Evolutionary conservation across 2,113 vertebrate genomes (phyloP).

Genomic region (Psephotus haematonotus): DNA sequence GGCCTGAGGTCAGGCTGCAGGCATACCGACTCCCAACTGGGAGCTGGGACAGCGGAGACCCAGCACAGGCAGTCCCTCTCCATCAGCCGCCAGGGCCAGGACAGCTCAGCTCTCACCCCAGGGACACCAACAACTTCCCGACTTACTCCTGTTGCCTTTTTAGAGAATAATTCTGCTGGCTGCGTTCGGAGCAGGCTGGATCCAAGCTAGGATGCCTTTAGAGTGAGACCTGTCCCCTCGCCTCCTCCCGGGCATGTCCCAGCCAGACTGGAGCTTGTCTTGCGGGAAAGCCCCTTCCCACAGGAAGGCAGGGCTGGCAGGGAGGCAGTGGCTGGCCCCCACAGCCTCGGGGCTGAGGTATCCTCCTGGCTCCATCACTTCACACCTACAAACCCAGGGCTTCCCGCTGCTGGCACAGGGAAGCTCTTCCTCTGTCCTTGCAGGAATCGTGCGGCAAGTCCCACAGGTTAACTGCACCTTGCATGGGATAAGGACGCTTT

Average conservation of each 20-base stretch:
- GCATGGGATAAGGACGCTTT: rapidly evolving
- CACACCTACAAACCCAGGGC: not conserved
- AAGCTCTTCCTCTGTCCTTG: not conserved
- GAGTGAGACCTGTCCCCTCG: not conserved
- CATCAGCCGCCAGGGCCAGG: rapidly evolving
- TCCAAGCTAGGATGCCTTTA: rapidly evolving
- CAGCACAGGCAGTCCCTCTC: not conserved
- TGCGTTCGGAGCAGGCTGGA: not conserved
- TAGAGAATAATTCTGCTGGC: not conserved
- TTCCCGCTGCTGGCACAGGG: not conserved
- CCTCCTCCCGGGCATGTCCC: not conserved
- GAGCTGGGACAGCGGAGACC: not conserved
- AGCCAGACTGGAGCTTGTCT: not conserved
- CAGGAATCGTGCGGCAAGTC: not conserved
- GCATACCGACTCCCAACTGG: rapidly evolving
- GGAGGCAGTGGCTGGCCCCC: not conserved
- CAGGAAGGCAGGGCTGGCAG: not conserved
- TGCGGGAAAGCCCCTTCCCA: not conserved
- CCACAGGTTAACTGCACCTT: not conserved
- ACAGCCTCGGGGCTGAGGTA: not conserved
- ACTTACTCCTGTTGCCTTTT: not conserved
- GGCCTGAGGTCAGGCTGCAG: not conserved
- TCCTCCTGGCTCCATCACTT: not conserved
- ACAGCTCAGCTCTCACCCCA: not conserved
- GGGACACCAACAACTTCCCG: not conserved